Conservation (phyloP, 2,113 vertebrate genomes). For the Suricata suricatta region DNA sequence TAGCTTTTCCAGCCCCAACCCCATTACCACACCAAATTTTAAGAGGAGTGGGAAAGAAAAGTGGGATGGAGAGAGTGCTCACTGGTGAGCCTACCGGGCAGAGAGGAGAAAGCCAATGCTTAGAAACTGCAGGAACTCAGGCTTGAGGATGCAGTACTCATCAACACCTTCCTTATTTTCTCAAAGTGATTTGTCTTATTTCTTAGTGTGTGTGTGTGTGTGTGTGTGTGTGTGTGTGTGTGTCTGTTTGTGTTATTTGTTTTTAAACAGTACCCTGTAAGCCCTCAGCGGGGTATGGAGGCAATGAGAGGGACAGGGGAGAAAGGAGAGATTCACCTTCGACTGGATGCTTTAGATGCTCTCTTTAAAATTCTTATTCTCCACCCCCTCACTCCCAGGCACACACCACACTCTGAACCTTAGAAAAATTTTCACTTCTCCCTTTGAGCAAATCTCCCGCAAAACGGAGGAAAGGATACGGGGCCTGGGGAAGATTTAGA, state of each 20-base stretch:
- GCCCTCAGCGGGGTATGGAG: neutral
- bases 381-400: neutral
- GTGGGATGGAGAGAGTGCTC: neutral
- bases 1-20: neutral
- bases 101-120: neutral
- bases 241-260: too few relatives aligned
- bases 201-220: neutral
- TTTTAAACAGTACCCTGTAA: neutral
- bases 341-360: neutral
- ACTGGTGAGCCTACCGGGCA: neutral
- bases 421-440: neutral
- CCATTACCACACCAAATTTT: neutral
- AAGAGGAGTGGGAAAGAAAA: neutral
- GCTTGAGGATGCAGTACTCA: neutral
- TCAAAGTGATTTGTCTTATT: neutral
- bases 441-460: slow-evolving; percentile 21
- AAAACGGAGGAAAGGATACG: neutral
- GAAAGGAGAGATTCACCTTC: neutral
- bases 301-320: neutral
- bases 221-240: too few relatives aligned
- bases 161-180: neutral
- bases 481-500: neutral
- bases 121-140: neutral
- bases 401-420: neutral
- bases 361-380: neutral